phyloP scores from a whole-genome alignment of 1,140 invertebrate genomes.

The Tyrophagus putrescentiae region DNA sequence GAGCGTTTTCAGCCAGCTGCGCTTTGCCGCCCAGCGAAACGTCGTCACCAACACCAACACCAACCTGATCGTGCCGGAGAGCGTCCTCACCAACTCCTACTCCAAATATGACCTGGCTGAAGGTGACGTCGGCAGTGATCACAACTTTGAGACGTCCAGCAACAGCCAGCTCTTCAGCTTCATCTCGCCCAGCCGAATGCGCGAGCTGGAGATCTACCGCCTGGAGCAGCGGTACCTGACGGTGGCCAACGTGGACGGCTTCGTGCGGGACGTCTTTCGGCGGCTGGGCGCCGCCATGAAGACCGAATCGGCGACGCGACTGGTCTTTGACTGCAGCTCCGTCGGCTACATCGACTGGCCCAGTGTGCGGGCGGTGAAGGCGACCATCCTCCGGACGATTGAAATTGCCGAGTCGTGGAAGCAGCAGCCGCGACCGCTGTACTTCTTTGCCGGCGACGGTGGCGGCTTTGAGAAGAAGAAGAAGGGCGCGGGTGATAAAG shows the following conservation, averaged over 20 bases:
- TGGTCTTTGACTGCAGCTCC: constrained; percentile 1
- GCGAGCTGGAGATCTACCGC: neutral
- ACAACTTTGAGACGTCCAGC: too few species aligned
- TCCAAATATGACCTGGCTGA: neutral
- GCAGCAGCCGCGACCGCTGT: neutral
- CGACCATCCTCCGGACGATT: neutral
- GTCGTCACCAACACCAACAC: neutral
- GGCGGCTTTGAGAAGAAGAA: too few species aligned
- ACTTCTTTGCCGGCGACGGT: neutral
- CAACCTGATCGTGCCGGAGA: neutral
- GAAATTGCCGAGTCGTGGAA: neutral
- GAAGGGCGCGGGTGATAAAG: neutral
- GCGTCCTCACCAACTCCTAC: neutral
- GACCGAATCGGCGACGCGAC: neutral
- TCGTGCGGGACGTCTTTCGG: constrained; percentile 5
- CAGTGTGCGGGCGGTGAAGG: constrained; percentile 8
- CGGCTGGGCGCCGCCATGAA: neutral
- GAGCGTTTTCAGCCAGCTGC: neutral
- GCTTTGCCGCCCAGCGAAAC: neutral
- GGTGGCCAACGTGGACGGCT: constrained; percentile 3
- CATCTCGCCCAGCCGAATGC: neutral
- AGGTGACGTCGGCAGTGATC: neutral
- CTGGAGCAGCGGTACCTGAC: neutral
- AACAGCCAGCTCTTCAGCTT: too few species aligned
- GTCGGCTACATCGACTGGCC: constrained; percentile 7